phyloP scores from a whole-genome alignment of 2,113 vertebrate species.

The Centropus bengalensis region DNA sequence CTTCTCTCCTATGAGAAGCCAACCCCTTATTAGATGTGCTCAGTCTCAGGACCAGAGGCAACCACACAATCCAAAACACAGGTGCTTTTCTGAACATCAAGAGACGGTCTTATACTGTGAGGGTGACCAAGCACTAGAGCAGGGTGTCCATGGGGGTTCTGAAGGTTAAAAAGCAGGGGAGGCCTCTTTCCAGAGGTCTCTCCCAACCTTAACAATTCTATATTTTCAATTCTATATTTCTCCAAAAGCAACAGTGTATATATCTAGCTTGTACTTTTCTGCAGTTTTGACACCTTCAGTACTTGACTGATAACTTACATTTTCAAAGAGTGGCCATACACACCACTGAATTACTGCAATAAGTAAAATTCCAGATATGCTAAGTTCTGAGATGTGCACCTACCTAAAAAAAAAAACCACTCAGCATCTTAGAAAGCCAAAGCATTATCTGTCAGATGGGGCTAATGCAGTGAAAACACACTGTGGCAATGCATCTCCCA shows the following conservation, averaged over 20 bases:
- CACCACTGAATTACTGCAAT: background rate
- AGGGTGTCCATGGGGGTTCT: too few species aligned
- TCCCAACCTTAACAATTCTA: background rate
- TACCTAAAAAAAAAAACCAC: background rate
- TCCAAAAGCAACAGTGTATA: background rate
- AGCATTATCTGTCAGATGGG: background rate
- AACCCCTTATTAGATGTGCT: background rate
- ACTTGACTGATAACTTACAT: background rate
- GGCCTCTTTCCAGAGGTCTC: background rate
- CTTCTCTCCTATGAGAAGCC: background rate
- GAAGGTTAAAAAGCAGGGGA: too few species aligned
- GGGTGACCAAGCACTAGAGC: background rate
- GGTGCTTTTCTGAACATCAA: background rate
- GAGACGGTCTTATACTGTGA: background rate
- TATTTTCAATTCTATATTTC: background rate
- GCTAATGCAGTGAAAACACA: background rate
- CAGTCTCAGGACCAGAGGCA: background rate
- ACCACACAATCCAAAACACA: background rate
- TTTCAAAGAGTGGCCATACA: background rate
- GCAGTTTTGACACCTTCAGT: background rate
- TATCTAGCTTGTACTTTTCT: background rate
- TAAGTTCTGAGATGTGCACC: background rate
- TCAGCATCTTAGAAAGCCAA: background rate
- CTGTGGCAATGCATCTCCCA: background rate
- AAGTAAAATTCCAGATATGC: background rate